These are phyloP conservation scores for Mallotus villosus DNA, from an alignment of 2,797 vertebrate species.

Conservation along the genomic window DNA sequence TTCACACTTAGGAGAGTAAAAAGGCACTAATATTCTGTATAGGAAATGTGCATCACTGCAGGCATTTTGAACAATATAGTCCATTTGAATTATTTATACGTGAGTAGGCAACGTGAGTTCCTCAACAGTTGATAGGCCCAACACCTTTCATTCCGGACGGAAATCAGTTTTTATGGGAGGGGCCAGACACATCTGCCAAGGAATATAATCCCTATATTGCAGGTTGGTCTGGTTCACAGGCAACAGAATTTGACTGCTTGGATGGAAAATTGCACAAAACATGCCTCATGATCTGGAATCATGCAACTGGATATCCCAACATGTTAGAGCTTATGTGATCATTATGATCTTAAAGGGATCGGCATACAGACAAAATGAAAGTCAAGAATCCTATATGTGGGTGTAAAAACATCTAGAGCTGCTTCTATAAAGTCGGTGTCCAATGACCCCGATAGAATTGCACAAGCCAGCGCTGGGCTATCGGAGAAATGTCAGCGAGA, in stretches of 20 bases:
- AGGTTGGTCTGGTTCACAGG: not conserved
- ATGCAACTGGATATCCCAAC: not conserved
- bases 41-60: not conserved
- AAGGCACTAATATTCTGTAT: not conserved
- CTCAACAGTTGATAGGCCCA: too few species aligned
- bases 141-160: too few species aligned
- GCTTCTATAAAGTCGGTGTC: conserved; percentile 26
- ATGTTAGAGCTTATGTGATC: not conserved
- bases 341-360: not conserved
- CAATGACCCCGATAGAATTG: conserved; percentile 51
- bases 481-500: conserved; percentile 58
- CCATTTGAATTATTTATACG: too few species aligned
- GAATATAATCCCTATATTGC: too few species aligned
- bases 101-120: too few species aligned
- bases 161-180: too few species aligned
- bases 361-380: too few species aligned
- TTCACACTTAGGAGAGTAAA: not conserved
- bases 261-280: too few species aligned
- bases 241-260: not conserved
- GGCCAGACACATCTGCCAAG: too few species aligned
- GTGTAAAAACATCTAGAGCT: conserved; percentile 1
- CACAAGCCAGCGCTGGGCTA: conserved; percentile 46
- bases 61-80: not conserved
- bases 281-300: too few species aligned
- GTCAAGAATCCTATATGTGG: too few species aligned